Evolutionary conservation across 2,113 vertebrate species (phyloP), one percentile per base, ranked within the genome.

Genomic region (Brachirus orientalis): DNA sequence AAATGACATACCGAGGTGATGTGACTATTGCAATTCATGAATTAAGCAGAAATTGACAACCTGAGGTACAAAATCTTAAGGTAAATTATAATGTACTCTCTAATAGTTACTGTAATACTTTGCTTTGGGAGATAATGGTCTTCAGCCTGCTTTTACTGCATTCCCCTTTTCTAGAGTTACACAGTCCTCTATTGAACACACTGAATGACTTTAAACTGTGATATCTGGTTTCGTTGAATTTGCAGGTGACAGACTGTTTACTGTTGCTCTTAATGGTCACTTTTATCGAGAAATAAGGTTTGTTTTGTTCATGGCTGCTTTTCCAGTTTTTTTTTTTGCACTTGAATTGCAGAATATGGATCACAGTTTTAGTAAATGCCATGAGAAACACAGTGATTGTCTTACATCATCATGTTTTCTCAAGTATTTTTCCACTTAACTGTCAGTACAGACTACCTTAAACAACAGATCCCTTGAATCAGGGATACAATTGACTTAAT

Each of bases 161-260:
- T n/a, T 41, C 10, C 14, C 46, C 2, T 55, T 63, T 75, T 48
- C 77, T 58, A 40, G 44, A 69, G 71, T 11, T 77, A 72, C 55
- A 52, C 63, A 61, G 63, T 46, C 67, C 54, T 17, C 28, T 62
- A 80, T 75, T 62, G 68, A 85, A 78, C 70, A 44, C 22, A 9
- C 63, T 74, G 77, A 80, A 69, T 70, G 73, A 67, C 48, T 50
- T 60, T 8, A 0, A 4, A 40, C 18, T 22, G 38, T 4, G 19
- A 7, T 76, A 60, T 83, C 69, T 52, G 69, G 67, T 78, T 81
- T 63, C 78, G 40, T 33, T 47, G 22, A 10, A 46, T 35, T 19
- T 9, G 12, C 40, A 43, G 58, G 11, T 45, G 55, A 56, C 38
- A 47, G 43, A 3, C 37, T 69, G 69, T 61, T 68, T 57, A 68